Percentiles rank a stretch among this genome's conserved stretches.
Evolutionary conservation across 1,140 invertebrate species (phyloP).

Genomic region (Drosophila rhopaloa): DNA sequence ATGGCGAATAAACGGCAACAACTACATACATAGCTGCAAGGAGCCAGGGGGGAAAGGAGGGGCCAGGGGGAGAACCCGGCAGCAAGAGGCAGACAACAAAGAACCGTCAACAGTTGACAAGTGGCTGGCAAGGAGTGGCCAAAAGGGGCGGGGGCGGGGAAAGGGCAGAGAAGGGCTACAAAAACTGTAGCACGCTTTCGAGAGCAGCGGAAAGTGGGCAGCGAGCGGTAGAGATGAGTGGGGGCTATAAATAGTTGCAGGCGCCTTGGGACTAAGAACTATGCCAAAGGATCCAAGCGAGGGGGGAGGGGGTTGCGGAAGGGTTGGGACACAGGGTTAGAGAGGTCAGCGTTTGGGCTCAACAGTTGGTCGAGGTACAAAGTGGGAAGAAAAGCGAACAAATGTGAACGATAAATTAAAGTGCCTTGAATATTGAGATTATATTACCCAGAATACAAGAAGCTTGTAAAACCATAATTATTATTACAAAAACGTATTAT

Average conservation of each 20-base stretch:
- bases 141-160: background rate
- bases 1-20: conserved; percentile 63
- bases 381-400: background rate
- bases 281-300: conserved; percentile 60
- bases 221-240: conserved; percentile 32
- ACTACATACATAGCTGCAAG: conserved; percentile 7
- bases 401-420: background rate
- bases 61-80: conserved; percentile 19
- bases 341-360: conserved; percentile 31
- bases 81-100: conserved; percentile 59
- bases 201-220: conserved; percentile 56
- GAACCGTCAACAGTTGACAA: conserved; percentile 74
- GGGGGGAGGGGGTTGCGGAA: conserved; percentile 15
- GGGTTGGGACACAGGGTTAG: conserved; percentile 6
- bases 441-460: too few species aligned
- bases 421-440: too few species aligned
- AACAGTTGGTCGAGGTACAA: conserved; percentile 34
- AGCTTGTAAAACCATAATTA: too few species aligned
- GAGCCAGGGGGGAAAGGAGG: conserved; percentile 6
- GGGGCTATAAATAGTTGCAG: conserved; percentile 68
- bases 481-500: too few species aligned
- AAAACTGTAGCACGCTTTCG: conserved; percentile 52
- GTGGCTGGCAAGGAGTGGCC: conserved; percentile 44
- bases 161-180: conserved; percentile 6
- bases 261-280: conserved; percentile 69